These are phyloP conservation scores for Artemisiospiza belli DNA, from an alignment of 2,113 vertebrate species.

Conservation along the genomic window DNA sequence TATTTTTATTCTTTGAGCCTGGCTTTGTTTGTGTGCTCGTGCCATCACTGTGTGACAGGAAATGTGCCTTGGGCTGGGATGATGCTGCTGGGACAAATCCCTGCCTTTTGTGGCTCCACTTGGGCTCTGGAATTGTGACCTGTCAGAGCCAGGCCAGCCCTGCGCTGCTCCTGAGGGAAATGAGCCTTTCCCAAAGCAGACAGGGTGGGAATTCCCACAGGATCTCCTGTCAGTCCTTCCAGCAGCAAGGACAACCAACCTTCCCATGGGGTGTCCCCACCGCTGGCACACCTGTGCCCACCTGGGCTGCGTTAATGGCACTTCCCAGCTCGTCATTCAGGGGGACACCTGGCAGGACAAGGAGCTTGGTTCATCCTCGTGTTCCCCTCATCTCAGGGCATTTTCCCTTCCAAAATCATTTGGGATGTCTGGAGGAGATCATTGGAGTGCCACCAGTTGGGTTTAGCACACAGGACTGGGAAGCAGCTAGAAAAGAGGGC, in stretches of 20 bases:
- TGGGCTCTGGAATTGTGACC: background rate
- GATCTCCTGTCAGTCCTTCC: background rate
- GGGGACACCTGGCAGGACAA: background rate
- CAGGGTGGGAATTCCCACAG: background rate
- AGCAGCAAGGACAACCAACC: background rate
- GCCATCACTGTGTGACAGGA: background rate
- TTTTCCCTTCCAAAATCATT: background rate
- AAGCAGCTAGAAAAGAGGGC: background rate
- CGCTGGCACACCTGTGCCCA: background rate
- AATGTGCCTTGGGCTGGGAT: background rate
- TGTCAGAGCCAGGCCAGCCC: background rate
- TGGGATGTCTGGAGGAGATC: background rate
- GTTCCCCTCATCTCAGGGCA: background rate
- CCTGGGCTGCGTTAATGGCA: background rate
- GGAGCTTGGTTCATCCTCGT: rapidly evolving
- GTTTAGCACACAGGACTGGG: background rate
- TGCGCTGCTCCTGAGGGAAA: background rate
- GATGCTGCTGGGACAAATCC: background rate
- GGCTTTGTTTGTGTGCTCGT: background rate
- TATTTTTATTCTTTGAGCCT: background rate
- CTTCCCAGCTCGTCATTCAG: background rate
- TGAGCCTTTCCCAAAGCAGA: background rate
- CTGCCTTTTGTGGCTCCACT: background rate
- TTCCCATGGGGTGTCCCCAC: rapidly evolving
- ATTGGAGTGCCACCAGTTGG: background rate